Percentiles rank a stretch among this genome's conserved stretches.
These are phyloP conservation scores for Euborellia annulipes DNA, from an alignment of 1,140 invertebrate genomes.

Conservation along the genomic window DNA sequence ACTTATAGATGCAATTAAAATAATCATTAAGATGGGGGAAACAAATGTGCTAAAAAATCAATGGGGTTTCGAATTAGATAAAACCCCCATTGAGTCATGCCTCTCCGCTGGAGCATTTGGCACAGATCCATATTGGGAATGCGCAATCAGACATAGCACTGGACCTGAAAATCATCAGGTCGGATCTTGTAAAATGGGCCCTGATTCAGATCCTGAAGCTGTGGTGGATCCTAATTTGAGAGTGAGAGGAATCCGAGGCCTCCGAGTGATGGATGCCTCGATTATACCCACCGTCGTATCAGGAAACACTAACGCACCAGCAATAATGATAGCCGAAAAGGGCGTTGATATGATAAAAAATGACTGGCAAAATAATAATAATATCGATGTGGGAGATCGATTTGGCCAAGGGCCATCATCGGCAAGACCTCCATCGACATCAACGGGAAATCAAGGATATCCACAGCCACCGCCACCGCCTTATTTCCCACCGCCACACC, in stretches of 20 bases:
- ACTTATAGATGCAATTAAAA: constrained; percentile 30
- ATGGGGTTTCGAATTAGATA: constrained; percentile 15
- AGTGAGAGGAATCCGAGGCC: constrained; percentile 48
- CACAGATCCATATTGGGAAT: constrained; percentile 22
- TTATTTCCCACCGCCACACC: no score
- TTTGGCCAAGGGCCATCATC: no score
- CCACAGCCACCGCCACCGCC: no score
- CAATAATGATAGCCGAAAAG: constrained; percentile 42
- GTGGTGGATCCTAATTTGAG: constrained; percentile 25
- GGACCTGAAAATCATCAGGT: constrained; percentile 30
- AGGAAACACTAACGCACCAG: constrained; percentile 35
- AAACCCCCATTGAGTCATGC: constrained; percentile 15
- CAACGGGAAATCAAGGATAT: no score
- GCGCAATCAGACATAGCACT: constrained; percentile 18
- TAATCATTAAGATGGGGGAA: constrained; percentile 22
- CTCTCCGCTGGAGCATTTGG: constrained; percentile 12
- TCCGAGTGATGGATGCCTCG: constrained; percentile 62
- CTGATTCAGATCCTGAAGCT: constrained; percentile 16
- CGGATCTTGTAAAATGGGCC: constrained; percentile 35
- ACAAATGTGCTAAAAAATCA: constrained; percentile 18
- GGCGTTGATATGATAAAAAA: constrained; percentile 22
- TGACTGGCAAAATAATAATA: not conserved
- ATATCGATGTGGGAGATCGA: no score
- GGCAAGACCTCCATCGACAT: no score
- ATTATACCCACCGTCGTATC: constrained; percentile 48